Conservation (phyloP, 2,113 vertebrate genomes). For the Rhombomys opimus region DNA sequence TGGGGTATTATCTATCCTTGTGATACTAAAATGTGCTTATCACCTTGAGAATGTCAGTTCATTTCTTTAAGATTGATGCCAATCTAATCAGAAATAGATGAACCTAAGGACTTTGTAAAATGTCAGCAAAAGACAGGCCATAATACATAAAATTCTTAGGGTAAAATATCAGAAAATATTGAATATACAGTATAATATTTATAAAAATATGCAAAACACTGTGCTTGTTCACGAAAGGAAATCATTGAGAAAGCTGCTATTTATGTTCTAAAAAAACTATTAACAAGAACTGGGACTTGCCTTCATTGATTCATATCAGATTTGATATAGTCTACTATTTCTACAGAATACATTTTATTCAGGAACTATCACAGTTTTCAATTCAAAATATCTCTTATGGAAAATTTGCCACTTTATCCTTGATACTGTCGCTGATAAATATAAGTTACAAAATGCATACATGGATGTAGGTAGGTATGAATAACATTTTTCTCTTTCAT, state of each 20-base stretch:
- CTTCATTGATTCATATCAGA: neutral
- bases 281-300: neutral
- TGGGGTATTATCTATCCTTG: too few relatives aligned
- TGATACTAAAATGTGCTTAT: neutral
- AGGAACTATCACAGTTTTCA: neutral
- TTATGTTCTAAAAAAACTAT: neutral
- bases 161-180: neutral
- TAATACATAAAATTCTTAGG: neutral
- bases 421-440: neutral
- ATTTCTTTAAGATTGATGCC: too few relatives aligned
- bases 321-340: neutral
- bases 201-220: neutral
- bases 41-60: neutral
- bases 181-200: neutral
- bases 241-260: neutral
- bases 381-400: neutral
- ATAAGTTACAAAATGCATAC: neutral
- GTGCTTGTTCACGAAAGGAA: neutral
- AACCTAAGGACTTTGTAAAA: neutral
- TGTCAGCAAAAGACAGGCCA: accelerated
- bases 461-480: neutral
- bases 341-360: neutral
- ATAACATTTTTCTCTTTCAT: neutral
- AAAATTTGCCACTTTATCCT: neutral
- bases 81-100: too few relatives aligned